Percentiles rank a stretch among this genome's conserved stretches.
Evolutionary conservation across 92 coral and sea anemone genomes (phyloP).

Genomic region (Siderastrea radians): DNA sequence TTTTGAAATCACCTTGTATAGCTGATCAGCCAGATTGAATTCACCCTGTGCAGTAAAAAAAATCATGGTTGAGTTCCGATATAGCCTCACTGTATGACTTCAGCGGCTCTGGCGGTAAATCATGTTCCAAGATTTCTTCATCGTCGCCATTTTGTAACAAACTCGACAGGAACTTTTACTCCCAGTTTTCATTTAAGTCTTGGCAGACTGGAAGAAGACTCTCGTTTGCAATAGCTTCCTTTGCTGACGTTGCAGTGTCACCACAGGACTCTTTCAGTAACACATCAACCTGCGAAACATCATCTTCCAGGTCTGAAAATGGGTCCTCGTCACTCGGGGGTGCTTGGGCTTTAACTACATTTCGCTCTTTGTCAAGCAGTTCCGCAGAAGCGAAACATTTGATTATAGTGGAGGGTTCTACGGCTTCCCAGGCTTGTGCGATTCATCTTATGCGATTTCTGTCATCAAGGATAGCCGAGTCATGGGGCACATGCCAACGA

Average conservation of each 20-base stretch:
- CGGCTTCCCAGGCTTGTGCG: constrained; percentile 69
- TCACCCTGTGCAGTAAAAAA: constrained; percentile 61
- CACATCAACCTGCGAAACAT: constrained; percentile 49
- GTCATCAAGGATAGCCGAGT: background rate
- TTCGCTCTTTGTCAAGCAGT: constrained; percentile 48
- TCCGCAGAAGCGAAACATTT: constrained; percentile 56
- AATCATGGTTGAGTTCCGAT: constrained; percentile 58
- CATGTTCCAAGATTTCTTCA: constrained; percentile 60
- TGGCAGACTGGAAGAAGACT: constrained; percentile 61
- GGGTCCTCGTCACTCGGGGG: constrained; percentile 62
- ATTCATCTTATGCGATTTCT: constrained; percentile 38
- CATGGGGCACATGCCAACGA: constrained; percentile 30
- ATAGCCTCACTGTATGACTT: constrained; percentile 43
- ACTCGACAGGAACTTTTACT: constrained; percentile 59
- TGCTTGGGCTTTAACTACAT: constrained; percentile 51
- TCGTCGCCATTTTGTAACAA: constrained; percentile 57
- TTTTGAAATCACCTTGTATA: constrained; percentile 13
- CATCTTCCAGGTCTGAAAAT: constrained; percentile 68
- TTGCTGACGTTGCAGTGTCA: constrained; percentile 47
- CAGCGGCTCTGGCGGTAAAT: constrained; percentile 62
- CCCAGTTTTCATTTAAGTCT: constrained; percentile 58
- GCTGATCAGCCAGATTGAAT: constrained; percentile 53
- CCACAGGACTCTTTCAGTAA: constrained; percentile 57
- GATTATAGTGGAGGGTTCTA: constrained; percentile 52
- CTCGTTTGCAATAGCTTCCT: constrained; percentile 52